A percentile compares a stretch with the other conserved stretches of the same genome.
Evolutionary conservation across 2,797 vertebrate species (phyloP).

Genomic region (Meda fulgida): DNA sequence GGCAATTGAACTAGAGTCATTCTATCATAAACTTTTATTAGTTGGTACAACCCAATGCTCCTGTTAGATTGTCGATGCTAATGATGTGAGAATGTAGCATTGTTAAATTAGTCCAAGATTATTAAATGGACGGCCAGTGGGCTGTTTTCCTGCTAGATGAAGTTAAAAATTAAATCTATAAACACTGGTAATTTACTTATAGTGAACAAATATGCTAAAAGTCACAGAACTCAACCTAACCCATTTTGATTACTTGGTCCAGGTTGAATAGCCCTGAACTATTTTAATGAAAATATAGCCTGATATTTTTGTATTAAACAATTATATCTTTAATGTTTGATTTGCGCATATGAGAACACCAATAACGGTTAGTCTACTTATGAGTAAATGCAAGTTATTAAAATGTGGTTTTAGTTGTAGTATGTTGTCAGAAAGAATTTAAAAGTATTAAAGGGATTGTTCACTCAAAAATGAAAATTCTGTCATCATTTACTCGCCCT

Average conservation of each 20-base stretch:
- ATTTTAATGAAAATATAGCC: background rate
- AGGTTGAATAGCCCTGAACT: background rate
- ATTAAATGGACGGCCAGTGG: background rate
- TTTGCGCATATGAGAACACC: too few relatives aligned
- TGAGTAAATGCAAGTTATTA: background rate
- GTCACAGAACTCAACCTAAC: background rate
- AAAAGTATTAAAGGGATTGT: background rate
- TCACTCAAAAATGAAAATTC: background rate
- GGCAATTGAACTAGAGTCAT: too few relatives aligned
- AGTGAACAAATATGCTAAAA: background rate
- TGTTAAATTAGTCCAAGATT: background rate
- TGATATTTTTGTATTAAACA: too few relatives aligned
- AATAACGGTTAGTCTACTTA: too few relatives aligned
- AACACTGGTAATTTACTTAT: background rate
- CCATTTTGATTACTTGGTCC: background rate
- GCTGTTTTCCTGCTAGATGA: background rate
- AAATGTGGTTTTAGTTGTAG: background rate
- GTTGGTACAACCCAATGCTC: background rate
- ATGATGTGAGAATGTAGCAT: background rate
- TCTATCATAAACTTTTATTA: background rate
- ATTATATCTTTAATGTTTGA: background rate
- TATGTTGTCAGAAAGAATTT: background rate
- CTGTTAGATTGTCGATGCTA: background rate
- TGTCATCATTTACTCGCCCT: background rate
- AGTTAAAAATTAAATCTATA: background rate